Evolutionary conservation across 2,113 vertebrate genomes (phyloP).

Genomic region (Lasiurus cinereus): DNA sequence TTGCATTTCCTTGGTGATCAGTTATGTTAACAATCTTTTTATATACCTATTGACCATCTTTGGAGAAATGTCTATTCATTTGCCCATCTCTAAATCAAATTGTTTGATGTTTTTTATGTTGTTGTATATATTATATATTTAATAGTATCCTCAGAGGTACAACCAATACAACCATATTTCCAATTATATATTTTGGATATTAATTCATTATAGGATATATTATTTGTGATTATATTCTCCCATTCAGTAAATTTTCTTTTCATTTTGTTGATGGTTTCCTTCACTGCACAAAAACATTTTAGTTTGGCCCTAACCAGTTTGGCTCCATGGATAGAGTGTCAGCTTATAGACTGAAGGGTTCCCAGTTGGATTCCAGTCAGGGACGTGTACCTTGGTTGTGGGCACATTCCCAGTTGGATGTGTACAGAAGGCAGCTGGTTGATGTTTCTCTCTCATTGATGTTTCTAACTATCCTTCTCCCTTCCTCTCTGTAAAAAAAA

Average conservation of each 20-base stretch:
- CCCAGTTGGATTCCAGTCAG: too few relatives aligned
- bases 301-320: not conserved
- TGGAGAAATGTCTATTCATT: not conserved
- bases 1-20: not conserved
- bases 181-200: not conserved
- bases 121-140: not conserved
- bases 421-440: too few relatives aligned
- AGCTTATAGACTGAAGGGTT: too few relatives aligned
- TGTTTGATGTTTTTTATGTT: not conserved
- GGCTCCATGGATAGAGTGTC: too few relatives aligned
- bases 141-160: too few relatives aligned
- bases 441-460: too few relatives aligned
- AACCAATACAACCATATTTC: too few relatives aligned
- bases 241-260: not conserved
- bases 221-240: not conserved
- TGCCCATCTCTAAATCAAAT: not conserved
- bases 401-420: too few relatives aligned
- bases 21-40: not conserved
- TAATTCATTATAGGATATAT: not conserved
- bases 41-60: not conserved
- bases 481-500: too few relatives aligned
- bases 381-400: too few relatives aligned
- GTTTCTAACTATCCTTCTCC: too few relatives aligned
- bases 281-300: not conserved
- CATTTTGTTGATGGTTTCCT: not conserved